A percentile compares a stretch with the other conserved stretches of the same genome.
Conservation (phyloP, 2,113 vertebrate species). For the Notarius lentiginosus region DNA sequence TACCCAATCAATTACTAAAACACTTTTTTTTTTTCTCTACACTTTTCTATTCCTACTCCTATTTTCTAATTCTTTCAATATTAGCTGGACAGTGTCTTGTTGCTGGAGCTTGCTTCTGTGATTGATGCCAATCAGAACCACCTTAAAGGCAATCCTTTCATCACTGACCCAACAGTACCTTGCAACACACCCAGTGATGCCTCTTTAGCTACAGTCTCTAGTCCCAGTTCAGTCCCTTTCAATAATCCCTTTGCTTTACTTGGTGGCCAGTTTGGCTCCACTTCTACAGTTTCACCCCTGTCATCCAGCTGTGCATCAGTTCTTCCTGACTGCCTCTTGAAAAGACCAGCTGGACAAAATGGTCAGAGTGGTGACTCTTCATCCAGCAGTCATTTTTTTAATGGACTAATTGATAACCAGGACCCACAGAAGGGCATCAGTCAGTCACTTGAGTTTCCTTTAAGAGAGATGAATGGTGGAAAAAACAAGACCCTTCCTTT, state of each 20-base stretch:
- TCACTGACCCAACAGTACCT: conserved; percentile 72
- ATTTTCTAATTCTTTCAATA: conserved; percentile 67
- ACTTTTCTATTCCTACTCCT: conserved; percentile 16
- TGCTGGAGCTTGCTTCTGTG: conserved; percentile 95
- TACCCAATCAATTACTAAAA: not conserved
- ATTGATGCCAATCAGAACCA: conserved; percentile 90
- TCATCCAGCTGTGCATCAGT: conserved; percentile 69
- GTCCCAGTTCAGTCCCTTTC: conserved; percentile 88
- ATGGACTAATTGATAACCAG: conserved; percentile 78
- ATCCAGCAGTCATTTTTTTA: conserved; percentile 78
- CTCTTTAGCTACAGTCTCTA: conserved; percentile 86
- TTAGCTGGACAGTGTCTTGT: conserved; percentile 90
- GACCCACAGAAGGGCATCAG: conserved; percentile 75
- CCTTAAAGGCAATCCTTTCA: conserved; percentile 83
- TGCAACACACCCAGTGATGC: conserved; percentile 77
- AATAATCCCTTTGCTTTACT: conserved; percentile 81
- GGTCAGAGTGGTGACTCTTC: conserved; percentile 73
- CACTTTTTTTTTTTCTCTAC: conserved; percentile 8
- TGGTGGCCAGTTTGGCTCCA: conserved; percentile 62
- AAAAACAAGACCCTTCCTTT: conserved; percentile 62
- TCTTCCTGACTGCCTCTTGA: conserved; percentile 57
- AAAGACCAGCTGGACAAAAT: conserved; percentile 64
- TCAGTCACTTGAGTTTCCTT: conserved; percentile 66
- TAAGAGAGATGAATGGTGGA: conserved; percentile 74
- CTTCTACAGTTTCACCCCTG: conserved; percentile 56